Evolutionary conservation across 2,888 invertebrate species (phyloP), one percentile per base, ranked within the genome.

Genomic region (Pheosia tremula): DNA sequence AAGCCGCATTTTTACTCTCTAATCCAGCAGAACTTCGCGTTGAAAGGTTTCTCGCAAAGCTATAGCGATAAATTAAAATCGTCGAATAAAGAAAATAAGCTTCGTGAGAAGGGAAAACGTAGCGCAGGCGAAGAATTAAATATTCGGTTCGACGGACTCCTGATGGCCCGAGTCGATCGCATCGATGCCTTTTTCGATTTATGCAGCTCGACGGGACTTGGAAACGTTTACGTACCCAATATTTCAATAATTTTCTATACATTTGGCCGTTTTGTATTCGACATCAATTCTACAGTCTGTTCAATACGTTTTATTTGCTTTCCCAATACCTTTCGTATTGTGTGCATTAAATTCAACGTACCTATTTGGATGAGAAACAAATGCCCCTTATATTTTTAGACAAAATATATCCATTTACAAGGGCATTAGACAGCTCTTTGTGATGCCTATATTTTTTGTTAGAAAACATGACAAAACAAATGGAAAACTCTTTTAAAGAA

Each of bases 161-260:
- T 75, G 79, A 79, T 76, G 73, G 76, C 63, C 60, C 60, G 75
- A 77, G 74, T 73, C 71, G 75, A 71, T 63, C 80, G 82, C 72
- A 69, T 77, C 79, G 72, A 50, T 71, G 77, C 77, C 55, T 68
- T 81, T 82, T 85, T 80, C 82, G 72, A 83, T 84, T 79, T 75
- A 79, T 78, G 79, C 78, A 79, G 67, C 65, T 70, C 64, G 61
- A 69, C 72, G 62, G 62, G 66, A 66, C 54, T 54, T 43, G 45
- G 13, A 59, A 59, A 56, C 53, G 7, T 67, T 61, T 43, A 24
- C 24, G 24, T 24, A 45, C 9, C 11, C n/a, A 61, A 59, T 10
- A 8, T 64, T 53, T 37, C 9, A 10, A 53, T 47, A 11, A 47
- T 37, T 37, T 37, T 10, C 10, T 53, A 4, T 9, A 8, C 43